Evolutionary conservation across 2,113 vertebrate species (phyloP).

Genomic region (Fukomys damarensis): DNA sequence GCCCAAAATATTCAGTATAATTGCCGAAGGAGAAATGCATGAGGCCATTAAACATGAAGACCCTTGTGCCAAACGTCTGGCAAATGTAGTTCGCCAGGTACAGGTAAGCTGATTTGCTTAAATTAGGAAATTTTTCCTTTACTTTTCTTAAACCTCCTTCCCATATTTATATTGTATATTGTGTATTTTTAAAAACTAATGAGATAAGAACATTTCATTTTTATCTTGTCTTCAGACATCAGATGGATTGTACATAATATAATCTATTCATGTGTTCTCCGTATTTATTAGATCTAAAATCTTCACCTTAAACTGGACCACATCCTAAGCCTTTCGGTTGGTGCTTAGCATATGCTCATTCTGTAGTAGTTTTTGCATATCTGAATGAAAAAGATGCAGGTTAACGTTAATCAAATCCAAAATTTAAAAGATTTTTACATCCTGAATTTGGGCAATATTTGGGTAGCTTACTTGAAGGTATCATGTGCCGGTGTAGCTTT

Average conservation of each 20-base stretch:
- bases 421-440: not conserved
- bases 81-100: slow-evolving; percentile 98
- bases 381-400: not conserved
- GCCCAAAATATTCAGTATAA: slow-evolving; percentile 97
- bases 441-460: not conserved
- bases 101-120: slow-evolving; percentile 87
- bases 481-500: not conserved
- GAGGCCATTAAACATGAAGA: slow-evolving; percentile 97
- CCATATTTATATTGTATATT: not conserved
- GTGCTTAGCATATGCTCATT: not conserved
- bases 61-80: slow-evolving; percentile 95
- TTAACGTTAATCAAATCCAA: not conserved
- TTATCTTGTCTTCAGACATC: not conserved
- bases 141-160: not conserved
- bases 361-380: not conserved
- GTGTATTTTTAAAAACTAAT: not conserved
- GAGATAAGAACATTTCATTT: not conserved
- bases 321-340: not conserved
- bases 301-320: not conserved
- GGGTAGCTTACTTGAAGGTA: not conserved
- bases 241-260: not conserved
- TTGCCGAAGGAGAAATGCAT: slow-evolving; percentile 95
- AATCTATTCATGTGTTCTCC: not conserved
- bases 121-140: not conserved
- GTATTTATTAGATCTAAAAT: slow-evolving; percentile 24